Evolutionary conservation across 1,140 invertebrate genomes (phyloP).

Genomic region (Drosophila pseudoobscura): DNA sequence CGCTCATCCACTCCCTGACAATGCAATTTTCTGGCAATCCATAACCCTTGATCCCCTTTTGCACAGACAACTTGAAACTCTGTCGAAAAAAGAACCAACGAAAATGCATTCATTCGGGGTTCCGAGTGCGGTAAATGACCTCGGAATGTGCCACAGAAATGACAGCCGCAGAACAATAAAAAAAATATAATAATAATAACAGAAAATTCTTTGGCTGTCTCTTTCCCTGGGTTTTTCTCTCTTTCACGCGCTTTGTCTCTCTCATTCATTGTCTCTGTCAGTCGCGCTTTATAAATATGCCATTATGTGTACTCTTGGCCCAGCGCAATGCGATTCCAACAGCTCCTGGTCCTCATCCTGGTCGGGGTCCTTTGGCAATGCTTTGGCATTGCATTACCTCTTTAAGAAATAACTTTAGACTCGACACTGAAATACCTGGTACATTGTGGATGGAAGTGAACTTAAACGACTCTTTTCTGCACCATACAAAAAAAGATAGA

Average conservation of each 20-base stretch:
- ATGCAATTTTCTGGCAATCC: conserved; percentile 52
- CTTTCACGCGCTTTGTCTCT: conserved; percentile 1
- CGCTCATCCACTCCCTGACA: conserved; percentile 18
- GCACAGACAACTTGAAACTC: conserved; percentile 43
- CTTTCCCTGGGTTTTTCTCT: conserved; percentile 1
- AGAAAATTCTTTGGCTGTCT: conserved; percentile 7
- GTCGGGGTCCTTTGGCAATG: conserved; percentile 3
- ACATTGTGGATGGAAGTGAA: too few species aligned
- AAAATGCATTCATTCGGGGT: neutral
- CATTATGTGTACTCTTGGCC: conserved; percentile 71
- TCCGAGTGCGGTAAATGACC: conserved; percentile 66
- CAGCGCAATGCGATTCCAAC: conserved; percentile 58
- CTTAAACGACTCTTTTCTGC: too few species aligned
- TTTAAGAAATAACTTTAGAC: too few species aligned
- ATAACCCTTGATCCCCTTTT: conserved; percentile 42
- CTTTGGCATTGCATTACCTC: conserved; percentile 56
- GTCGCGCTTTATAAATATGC: conserved; percentile 71
- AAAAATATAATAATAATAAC: conserved; percentile 23
- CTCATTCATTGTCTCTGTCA: conserved; percentile 51
- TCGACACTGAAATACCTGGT: neutral
- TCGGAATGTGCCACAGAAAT: conserved; percentile 53
- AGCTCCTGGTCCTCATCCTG: conserved; percentile 10
- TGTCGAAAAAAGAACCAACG: neutral
- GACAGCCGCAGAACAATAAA: conserved; percentile 51
- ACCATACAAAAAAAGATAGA: too few species aligned